These are phyloP conservation scores for Xerus inauris DNA, from an alignment of 2,113 vertebrate genomes.

Conservation along the genomic window DNA sequence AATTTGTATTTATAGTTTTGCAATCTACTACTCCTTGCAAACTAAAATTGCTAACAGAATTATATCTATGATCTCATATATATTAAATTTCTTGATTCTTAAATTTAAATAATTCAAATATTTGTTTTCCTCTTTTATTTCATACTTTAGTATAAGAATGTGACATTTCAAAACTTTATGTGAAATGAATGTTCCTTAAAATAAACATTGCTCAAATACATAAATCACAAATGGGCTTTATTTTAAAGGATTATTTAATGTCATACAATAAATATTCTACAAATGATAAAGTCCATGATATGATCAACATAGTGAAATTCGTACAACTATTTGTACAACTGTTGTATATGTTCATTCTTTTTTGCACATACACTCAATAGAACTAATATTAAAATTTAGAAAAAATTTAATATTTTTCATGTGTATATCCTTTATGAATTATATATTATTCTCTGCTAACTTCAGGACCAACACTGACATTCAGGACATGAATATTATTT, in stretches of 20 bases:
- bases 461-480: conserved; percentile 18
- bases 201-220: background rate
- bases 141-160: background rate
- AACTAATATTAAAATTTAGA: background rate
- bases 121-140: background rate
- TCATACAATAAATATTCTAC: background rate
- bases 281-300: background rate
- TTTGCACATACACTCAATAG: background rate
- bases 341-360: background rate
- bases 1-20: background rate
- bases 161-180: background rate
- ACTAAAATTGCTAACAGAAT: background rate
- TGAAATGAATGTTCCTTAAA: background rate
- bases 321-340: background rate
- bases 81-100: background rate
- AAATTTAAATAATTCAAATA: background rate
- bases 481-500: background rate
- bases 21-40: background rate
- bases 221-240: background rate
- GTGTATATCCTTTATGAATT: background rate
- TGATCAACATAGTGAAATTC: background rate
- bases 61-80: background rate
- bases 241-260: background rate
- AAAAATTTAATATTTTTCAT: background rate
- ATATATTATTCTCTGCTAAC: background rate